Conservation (phyloP, 2,888 invertebrate species). For the Acrocyrtus sp. region DNA sequence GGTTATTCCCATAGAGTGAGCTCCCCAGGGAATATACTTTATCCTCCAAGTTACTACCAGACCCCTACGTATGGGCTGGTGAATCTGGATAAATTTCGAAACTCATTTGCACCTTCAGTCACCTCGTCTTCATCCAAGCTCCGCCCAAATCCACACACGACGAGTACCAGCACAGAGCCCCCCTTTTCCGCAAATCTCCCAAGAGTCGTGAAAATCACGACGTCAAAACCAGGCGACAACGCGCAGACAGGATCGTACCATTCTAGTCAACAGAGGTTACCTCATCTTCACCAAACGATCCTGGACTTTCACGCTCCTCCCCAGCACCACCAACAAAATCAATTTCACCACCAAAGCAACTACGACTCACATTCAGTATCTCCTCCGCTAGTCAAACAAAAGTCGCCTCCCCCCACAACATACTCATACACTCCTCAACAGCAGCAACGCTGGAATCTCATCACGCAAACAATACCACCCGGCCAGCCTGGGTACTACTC, state of each 20-base stretch:
- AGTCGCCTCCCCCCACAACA: slow-evolving; percentile 6
- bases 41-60: slow-evolving; percentile 28
- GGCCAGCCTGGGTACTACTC: too few species aligned
- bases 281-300: neutral
- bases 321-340: slow-evolving; percentile 6
- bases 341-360: slow-evolving; percentile 3
- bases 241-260: slow-evolving; percentile 8
- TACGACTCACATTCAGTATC: neutral
- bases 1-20: slow-evolving; percentile 24
- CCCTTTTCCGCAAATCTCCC: neutral
- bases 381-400: neutral
- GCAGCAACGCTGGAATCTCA: too few species aligned
- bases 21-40: slow-evolving; percentile 29
- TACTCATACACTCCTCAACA: neutral
- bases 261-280: slow-evolving; percentile 26
- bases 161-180: neutral
- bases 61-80: slow-evolving; percentile 44
- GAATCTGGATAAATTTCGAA: slow-evolving; percentile 16
- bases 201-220: slow-evolving; percentile 29
- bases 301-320: slow-evolving; percentile 5
- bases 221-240: slow-evolving; percentile 20
- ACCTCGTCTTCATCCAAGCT: neutral
- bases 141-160: slow-evolving; percentile 10
- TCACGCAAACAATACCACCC: too few species aligned
- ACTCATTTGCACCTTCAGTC: too few species aligned